Evolutionary conservation across 2,113 vertebrate species (phyloP).

Genomic region (Delphinapterus leucas): DNA sequence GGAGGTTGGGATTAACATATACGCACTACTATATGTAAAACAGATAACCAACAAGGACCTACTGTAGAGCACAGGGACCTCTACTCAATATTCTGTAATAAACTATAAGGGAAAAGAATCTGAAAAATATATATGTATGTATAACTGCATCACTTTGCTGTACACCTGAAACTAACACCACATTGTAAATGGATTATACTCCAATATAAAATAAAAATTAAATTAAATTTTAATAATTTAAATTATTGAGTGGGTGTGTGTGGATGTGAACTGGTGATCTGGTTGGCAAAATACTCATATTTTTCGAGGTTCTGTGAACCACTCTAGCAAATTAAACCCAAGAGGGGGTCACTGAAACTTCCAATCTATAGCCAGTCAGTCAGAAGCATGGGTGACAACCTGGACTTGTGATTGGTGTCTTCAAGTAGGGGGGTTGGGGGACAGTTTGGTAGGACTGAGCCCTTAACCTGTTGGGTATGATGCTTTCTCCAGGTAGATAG

Average conservation of each 20-base stretch:
- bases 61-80: too few species aligned
- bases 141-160: too few species aligned
- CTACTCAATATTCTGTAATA: too few species aligned
- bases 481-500: neutral
- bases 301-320: neutral
- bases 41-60: too few species aligned
- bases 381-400: neutral
- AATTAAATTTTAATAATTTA: neutral
- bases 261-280: neutral
- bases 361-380: neutral
- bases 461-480: neutral
- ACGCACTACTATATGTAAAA: too few species aligned
- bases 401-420: neutral
- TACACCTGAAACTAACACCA: too few species aligned
- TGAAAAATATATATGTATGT: too few species aligned
- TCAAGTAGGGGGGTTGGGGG: neutral
- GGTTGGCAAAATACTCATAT: neutral
- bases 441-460: neutral
- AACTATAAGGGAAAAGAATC: too few species aligned
- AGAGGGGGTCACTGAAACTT: neutral
- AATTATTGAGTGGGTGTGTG: neutral
- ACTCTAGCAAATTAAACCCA: neutral
- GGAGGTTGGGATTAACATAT: too few species aligned
- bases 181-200: too few species aligned
- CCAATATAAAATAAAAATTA: too few species aligned